Base-by-base conservation (phyloP, 2,888 invertebrate species). In the Rhamnusium bicolor region DNA sequence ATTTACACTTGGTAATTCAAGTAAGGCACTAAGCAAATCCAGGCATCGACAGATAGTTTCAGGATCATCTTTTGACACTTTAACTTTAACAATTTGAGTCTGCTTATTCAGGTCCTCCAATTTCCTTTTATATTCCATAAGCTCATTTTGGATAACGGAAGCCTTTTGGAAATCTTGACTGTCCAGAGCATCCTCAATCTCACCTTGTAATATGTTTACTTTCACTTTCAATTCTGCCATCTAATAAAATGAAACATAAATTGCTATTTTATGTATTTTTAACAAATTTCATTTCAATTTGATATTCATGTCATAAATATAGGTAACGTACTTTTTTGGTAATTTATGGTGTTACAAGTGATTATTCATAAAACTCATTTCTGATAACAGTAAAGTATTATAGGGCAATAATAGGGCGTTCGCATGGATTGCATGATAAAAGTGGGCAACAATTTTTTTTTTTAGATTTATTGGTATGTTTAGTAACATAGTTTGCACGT, bases 161-260 rank as follows among this genome's bases (percentile, higher is more conserved):
- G 83, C 84, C 69, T 77, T 80, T 49, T 79, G 61, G 61, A 75
- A 85, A 49, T 84, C 81, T 68, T 81, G 72, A 10, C 69, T 74
- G 18, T 78, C 75, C 10, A 83, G 66, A 0, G 84, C 86, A 66
- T 80, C 80, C 60, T 84, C 83, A 49, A 80, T 68, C n/a, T 81
- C 77, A 10, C 80, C 79, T 69, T 78, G 76, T 40, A 84, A 72
- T 46, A 76, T 74, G 66, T 84, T 82, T 21, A 84, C 74, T 78
- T 83, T 81, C 5, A 84, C 83, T 61, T 73, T 79, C 21, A 84
- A 56, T 72, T 78, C 70, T 21, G 84, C 83, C 3, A 82, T 66
- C 82, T 83, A 56, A 46, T 80, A 81, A 63, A 73, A 61, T 4
- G 3, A 24, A 24, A n/a, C n/a, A n/a, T n/a, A n/a, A n/a, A n/a